A percentile compares a stretch with the other conserved stretches of the same genome.
phyloP scores from a whole-genome alignment of 2,797 vertebrate species.

The Hydrolagus colliei region DNA sequence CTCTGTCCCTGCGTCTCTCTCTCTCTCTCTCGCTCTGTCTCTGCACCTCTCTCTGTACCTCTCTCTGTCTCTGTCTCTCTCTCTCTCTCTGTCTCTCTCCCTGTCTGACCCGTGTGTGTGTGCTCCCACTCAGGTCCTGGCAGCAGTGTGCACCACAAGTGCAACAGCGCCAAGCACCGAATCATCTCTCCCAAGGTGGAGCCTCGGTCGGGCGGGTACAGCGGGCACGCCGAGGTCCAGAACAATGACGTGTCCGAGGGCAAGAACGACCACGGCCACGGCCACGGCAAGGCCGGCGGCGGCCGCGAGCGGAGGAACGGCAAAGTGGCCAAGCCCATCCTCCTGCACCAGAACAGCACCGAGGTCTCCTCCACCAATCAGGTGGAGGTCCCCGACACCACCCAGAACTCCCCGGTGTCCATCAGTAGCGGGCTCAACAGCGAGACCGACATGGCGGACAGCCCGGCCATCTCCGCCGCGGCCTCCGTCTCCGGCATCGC shows the following conservation, averaged over 20 bases:
- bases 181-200: conserved; percentile 99
- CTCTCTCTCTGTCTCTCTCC: too few relatives aligned
- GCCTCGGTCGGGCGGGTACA: conserved; percentile 80
- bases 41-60: too few relatives aligned
- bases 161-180: conserved; percentile 98
- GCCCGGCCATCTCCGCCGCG: conserved; percentile 87
- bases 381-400: conserved; percentile 96
- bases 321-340: conserved; percentile 86
- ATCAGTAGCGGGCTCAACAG: conserved; percentile 98
- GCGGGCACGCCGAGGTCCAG: conserved; percentile 87
- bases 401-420: conserved; percentile 95
- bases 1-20: too few relatives aligned
- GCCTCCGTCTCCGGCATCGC: conserved; percentile 87
- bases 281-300: conserved; percentile 56
- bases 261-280: conserved; percentile 85
- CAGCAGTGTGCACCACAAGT: conserved; percentile 98
- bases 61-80: conserved; percentile 23
- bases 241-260: conserved; percentile 97
- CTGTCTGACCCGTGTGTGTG: neutral
- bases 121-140: conserved; percentile 73
- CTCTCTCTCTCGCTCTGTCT: too few relatives aligned
- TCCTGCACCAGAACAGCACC: conserved; percentile 95
- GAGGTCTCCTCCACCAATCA: conserved; percentile 98
- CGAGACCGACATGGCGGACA: conserved; percentile 91
- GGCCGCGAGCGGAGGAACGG: conserved; percentile 90